These are phyloP conservation scores for Enteromius viviparus DNA, from an alignment of 2,797 vertebrate genomes.

Conservation along the genomic window DNA sequence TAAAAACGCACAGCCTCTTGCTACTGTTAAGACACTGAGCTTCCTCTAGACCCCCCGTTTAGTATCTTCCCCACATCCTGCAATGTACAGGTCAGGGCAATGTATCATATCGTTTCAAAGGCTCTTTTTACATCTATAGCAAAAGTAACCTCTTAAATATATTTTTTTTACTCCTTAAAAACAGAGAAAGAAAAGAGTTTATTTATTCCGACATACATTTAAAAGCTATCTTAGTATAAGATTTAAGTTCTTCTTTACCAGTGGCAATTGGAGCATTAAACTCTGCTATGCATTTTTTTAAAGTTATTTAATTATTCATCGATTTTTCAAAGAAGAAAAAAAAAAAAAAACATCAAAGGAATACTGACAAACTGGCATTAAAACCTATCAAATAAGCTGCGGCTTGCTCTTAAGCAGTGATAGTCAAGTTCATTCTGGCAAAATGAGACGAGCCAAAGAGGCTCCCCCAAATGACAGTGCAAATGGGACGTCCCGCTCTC, in stretches of 20 bases:
- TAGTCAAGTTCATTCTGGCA: conserved; percentile 65
- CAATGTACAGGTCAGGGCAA: conserved; percentile 48
- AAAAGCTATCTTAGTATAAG: conserved; percentile 63
- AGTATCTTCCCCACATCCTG: conserved; percentile 34
- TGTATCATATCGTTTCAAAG: conserved; percentile 55
- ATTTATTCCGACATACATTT: conserved; percentile 68
- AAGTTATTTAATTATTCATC: conserved; percentile 29
- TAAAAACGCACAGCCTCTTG: conserved; percentile 62
- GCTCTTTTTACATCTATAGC: conserved; percentile 68
- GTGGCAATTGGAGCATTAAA: conserved; percentile 64
- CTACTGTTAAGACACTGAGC: conserved; percentile 66
- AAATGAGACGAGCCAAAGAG: conserved; percentile 54
- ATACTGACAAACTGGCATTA: conserved; percentile 68
- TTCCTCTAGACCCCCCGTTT: conserved; percentile 62
- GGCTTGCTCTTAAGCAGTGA: conserved; percentile 54
- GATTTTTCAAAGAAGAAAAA: conserved; percentile 33
- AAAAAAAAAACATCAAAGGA: conserved; percentile 56
- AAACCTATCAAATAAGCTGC: conserved; percentile 63
- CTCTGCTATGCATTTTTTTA: conserved; percentile 54
- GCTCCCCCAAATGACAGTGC: conserved; percentile 47
- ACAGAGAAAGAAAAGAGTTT: conserved; percentile 56
- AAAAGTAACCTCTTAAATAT: conserved; percentile 67
- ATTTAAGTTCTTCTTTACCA: conserved; percentile 55
- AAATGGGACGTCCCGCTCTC: conserved; percentile 44
- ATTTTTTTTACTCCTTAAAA: conserved; percentile 67